A percentile compares a stretch with the other conserved stretches of the same genome.
Conservation (phyloP, 1,140 invertebrate species). For the Rhynchophorus ferrugineus region DNA sequence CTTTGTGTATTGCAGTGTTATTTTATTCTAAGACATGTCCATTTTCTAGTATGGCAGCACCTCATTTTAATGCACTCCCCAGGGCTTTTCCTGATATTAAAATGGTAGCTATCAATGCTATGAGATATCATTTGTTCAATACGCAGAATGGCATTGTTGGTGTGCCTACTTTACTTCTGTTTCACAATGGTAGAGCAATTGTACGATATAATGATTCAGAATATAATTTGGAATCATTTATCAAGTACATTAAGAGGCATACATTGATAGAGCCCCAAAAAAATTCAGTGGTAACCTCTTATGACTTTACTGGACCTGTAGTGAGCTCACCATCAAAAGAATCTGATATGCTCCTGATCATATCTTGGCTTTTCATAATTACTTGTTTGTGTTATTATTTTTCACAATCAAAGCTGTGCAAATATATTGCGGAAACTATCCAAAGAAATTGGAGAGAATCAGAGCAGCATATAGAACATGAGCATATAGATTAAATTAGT, state of each 20-base stretch:
- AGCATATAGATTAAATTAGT: constrained; percentile 48
- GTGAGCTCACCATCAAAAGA: constrained; percentile 61
- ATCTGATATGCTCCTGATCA: constrained; percentile 72
- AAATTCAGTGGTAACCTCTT: constrained; percentile 61
- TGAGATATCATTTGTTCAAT: constrained; percentile 78
- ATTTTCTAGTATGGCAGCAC: constrained; percentile 82
- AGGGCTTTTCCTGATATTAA: constrained; percentile 78
- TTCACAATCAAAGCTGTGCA: constrained; percentile 69
- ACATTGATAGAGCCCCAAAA: constrained; percentile 64
- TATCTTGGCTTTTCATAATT: constrained; percentile 81
- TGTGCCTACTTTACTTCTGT: constrained; percentile 84
- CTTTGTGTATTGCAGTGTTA: constrained; percentile 72
- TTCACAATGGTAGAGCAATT: constrained; percentile 84
- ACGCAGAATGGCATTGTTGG: constrained; percentile 91
- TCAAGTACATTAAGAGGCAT: constrained; percentile 71
- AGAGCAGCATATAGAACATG: constrained; percentile 81
- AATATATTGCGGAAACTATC: constrained; percentile 72
- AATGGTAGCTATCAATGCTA: constrained; percentile 84
- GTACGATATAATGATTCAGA: constrained; percentile 81
- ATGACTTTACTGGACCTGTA: constrained; percentile 73
- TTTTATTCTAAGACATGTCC: constrained; percentile 88
- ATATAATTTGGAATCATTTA: constrained; percentile 71
- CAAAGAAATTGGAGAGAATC: constrained; percentile 86
- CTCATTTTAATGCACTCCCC: constrained; percentile 82
- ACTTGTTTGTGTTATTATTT: constrained; percentile 71